Base-by-base conservation (phyloP, 2,113 vertebrate genomes). In the Mus spicilegus region DNA sequence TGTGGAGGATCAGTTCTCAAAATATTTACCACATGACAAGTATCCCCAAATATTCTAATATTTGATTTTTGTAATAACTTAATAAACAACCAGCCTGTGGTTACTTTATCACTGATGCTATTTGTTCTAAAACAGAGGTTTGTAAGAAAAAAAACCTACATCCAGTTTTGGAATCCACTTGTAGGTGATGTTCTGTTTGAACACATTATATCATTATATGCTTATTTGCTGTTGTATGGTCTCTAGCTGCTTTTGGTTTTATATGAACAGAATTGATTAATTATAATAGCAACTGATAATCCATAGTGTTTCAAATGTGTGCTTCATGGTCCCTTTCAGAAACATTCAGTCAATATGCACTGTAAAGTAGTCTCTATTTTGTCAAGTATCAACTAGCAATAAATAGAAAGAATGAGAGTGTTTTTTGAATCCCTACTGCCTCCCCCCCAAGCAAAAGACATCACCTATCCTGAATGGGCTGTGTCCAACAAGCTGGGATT, bases 21-120 rank as follows among this genome's bases (percentile, higher is more conserved):
- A 78, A 67, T 93, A 75, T 73, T 75, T 91, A 87, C 46, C 46
- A 90, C 46, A 65, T 89, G 13, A 75, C 73, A 95, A 69, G 6
- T 54, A 54, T 86, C 49, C 5, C 42, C 42, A 42, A 42, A 42
- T 42, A 49, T 49, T 49, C 49, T 49, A 49, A 49, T 49, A 49
- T 49, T 49, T 49, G 49, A 49, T 49, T 49, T 49, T 49, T 49
- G 49, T 49, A 49, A 49, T 49, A 49, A 49, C 4, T 49, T 49
- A 49, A 49, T 49, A 46, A 69, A 93, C 56, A 89, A 39, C 81
- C 58, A 61, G 20, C 63, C 30, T 51, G 58, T 82, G 28, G 12
- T 42, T 58, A 85, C 26, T 84, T 92, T 17, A 72, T 72, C 54
- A 63, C n/a, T 28, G 69, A 84, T 33, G 82, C 6, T 61, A 51